Evolutionary conservation across 2,113 vertebrate species (phyloP), one percentile per base, ranked within the genome.

Genomic region (Phalacrocorax brasilianus): DNA sequence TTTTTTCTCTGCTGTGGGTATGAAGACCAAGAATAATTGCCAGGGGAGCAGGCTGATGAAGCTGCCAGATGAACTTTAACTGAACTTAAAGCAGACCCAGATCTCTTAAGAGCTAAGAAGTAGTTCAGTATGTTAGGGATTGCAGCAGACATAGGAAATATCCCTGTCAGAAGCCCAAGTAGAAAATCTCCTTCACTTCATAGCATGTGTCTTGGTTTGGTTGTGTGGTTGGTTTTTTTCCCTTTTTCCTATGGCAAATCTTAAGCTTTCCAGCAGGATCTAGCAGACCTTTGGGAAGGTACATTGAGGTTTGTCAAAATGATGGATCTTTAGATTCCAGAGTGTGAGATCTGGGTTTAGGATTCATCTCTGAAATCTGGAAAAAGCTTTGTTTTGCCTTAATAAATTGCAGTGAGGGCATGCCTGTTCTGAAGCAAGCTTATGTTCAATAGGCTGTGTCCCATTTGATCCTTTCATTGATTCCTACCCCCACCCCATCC

Each of bases 171-270:
- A 86, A 92, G 44, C 75, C 53, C 79, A 88, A 70, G 42, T 2
- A 94, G 63, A 94, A 96, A 93, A 92, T 92, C 85, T 96, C 65
- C 27, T 85, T 88, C 78, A 82, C 88, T 94, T 96, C 78, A 53
- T 85, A 86, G 45, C 58, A 80, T 66, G n/a, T 95, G 88, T 83
- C 93, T 86, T 83, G 24, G 6, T 91, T 88, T 82, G 79, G 30
- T 92, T 91, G 33, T 49, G 24, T 9, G 9, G 24, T 73, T 44
- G 12, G 11, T 49, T 35, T 32, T 19, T 80, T 50, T 15, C 2
- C 1, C 11, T 61, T 86, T 89, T 79, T 73, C n/a, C 42, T 62
- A 5, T 86, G 52, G 55, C 49, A 92, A 62, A 61, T 66, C 38
- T 83, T 82, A 83, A 85, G 12, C 45, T 95, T 89, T 86, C 38